Evolutionary conservation across 2,797 vertebrate genomes (phyloP), one percentile per base, ranked within the genome.

Genomic region (Channallabes apus): DNA sequence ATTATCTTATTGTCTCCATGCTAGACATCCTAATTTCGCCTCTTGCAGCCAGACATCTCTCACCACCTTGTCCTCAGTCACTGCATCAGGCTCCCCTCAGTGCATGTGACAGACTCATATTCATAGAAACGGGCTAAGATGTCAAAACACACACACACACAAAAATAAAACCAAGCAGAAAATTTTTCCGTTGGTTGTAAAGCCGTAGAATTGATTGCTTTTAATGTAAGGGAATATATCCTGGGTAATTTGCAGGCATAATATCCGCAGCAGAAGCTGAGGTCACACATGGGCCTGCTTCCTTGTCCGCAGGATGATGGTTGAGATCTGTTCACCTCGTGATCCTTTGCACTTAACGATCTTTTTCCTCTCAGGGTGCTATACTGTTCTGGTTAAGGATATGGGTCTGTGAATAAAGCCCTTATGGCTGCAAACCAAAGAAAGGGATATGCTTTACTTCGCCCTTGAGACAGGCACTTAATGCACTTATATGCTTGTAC

Each of bases 131-230:
- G 86, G 89, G 87, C 83, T 89, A 92, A 93, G 87, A 90, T 91
- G 93, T 94, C 93, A 93, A 89, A 89, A 41, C 41, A 41, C 41
- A 41, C 41, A 46, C 46, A 46, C 46, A 46, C 9, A 46, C 46
- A 93, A 91, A 93, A 94, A 92, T 89, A 93, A 91, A 93, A 94
- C 92, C 89, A 92, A 93, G 91, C 91, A 90, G 91, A 89, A 91
- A 17, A 91, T 89, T 94, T 86, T 94, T 94, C 93, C 93, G 88
- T 89, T 88, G 91, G 91, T 89, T 71, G 84, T 92, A 93, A 94
- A 93, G 90, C 73, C 90, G 90, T 84, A 89, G 90, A 81, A 46
- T 90, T 80, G 90, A 92, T 88, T 85, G 89, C 90, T 92, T 88
- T 87, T 91, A 92, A 90, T 87, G 86, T 87, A 81, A 82, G 90